phyloP scores from a whole-genome alignment of 2,888 invertebrate genomes.

The Ditula angustiorana region DNA sequence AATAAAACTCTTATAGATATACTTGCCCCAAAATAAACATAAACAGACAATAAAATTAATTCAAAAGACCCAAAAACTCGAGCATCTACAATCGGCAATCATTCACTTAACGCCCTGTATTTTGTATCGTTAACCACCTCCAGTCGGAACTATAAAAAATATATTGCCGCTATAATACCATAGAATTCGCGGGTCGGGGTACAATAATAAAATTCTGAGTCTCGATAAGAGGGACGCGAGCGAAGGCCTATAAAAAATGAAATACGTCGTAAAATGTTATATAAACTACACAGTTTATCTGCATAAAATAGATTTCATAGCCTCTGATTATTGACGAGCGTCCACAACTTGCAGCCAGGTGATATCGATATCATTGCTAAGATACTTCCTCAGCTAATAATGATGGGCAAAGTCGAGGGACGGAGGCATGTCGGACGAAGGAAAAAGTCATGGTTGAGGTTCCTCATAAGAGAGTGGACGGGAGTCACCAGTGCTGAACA shows the following conservation, averaged over 20 bases:
- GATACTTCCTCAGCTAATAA: too few relatives aligned
- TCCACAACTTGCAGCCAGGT: background rate
- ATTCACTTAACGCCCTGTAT: constrained; percentile 40
- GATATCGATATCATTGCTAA: background rate
- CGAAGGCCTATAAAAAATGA: constrained; percentile 61
- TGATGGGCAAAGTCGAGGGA: too few relatives aligned
- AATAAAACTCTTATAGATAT: background rate
- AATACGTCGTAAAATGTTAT: constrained; percentile 61
- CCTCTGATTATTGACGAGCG: constrained; percentile 31
- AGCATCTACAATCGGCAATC: constrained; percentile 20
- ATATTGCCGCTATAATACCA: constrained; percentile 59
- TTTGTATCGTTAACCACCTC: constrained; percentile 46
- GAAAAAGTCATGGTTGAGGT: too few relatives aligned
- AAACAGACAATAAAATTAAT: constrained; percentile 40
- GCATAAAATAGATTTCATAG: constrained; percentile 39
- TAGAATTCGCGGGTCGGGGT: constrained; percentile 52
- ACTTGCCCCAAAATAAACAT: constrained; percentile 8
- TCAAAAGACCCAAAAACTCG: constrained; percentile 16
- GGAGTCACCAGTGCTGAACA: too few relatives aligned
- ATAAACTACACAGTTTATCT: constrained; percentile 44
- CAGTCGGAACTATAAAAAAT: constrained; percentile 63
- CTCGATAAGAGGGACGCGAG: constrained; percentile 55
- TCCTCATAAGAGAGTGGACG: too few relatives aligned
- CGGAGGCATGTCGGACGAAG: too few relatives aligned
- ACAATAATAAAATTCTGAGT: constrained; percentile 56